These are phyloP conservation scores for Nephrotoma guestfalica DNA, from an alignment of 2,888 invertebrate species.

Conservation along the genomic window DNA sequence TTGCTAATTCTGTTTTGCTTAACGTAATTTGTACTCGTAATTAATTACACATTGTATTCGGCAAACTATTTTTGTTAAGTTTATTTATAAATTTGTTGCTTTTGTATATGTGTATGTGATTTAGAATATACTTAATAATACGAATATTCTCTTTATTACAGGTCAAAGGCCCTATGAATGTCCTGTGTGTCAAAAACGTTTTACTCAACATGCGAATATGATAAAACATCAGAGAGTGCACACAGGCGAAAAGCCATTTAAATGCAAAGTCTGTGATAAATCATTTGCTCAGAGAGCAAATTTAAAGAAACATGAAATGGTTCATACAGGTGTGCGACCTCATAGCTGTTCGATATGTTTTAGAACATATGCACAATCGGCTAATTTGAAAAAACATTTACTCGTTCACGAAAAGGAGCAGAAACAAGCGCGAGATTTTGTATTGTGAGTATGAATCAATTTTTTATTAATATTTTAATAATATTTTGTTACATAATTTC, in stretches of 20 bases:
- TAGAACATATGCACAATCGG: conserved; percentile 11
- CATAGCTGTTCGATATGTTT: conserved; percentile 11
- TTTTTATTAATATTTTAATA: neutral
- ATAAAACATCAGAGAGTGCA: conserved; percentile 12
- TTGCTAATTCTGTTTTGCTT: neutral
- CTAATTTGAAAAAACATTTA: conserved; percentile 12
- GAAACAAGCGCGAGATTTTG: conserved; percentile 2
- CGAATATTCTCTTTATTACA: neutral
- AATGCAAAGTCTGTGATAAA: conserved; percentile 11
- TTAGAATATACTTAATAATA: neutral
- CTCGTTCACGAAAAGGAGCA: conserved; percentile 10
- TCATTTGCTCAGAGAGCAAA: conserved; percentile 12
- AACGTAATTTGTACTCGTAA: neutral
- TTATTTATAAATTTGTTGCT: neutral
- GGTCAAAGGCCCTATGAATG: conserved; percentile 12
- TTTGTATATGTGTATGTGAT: neutral
- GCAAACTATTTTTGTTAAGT: neutral
- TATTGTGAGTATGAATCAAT: conserved; percentile 2
- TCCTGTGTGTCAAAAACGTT: conserved; percentile 11
- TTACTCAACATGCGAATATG: conserved; percentile 11
- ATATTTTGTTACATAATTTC: no score
- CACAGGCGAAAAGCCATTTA: conserved; percentile 12
- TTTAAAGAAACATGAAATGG: conserved; percentile 13
- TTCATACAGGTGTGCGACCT: conserved; percentile 9
- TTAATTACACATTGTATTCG: neutral